Conservation (phyloP, 2,888 invertebrate species). For the Ochropleura leucogaster region DNA sequence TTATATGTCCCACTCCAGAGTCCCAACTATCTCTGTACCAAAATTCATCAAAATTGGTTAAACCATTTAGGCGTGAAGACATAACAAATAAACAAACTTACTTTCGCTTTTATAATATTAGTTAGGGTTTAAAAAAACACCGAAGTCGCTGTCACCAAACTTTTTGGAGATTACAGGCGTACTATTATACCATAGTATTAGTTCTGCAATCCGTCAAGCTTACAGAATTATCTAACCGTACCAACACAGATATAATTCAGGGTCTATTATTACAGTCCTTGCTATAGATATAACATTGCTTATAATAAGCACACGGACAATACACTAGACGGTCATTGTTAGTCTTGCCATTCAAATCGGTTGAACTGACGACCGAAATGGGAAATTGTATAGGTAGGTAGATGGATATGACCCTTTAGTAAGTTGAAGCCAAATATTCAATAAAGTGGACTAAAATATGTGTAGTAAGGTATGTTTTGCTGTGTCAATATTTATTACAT, state of each 20-base stretch:
- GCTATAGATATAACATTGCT: constrained; percentile 1
- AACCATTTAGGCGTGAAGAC: too few relatives aligned
- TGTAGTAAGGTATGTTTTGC: neutral
- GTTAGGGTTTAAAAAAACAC: neutral
- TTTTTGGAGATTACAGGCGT: neutral
- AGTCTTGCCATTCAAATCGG: constrained; percentile 53
- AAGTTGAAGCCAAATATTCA: constrained; percentile 18
- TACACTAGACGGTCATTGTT: constrained; percentile 49
- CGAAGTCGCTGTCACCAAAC: neutral
- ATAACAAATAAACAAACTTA: too few relatives aligned
- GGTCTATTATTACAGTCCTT: neutral
- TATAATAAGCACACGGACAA: constrained; percentile 40
- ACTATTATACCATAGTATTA: neutral
- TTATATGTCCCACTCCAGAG: too few relatives aligned
- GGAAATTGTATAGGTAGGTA: constrained; percentile 22
- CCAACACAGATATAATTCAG: constrained; percentile 13
- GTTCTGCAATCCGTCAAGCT: constrained; percentile 26
- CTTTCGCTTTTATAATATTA: too few relatives aligned
- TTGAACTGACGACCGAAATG: constrained; percentile 37
- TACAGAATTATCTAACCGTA: neutral
- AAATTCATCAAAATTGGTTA: too few relatives aligned
- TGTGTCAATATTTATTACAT: neutral
- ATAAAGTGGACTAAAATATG: constrained; percentile 9
- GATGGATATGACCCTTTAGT: constrained; percentile 43
- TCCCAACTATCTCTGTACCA: too few relatives aligned